Evolutionary conservation across 2,797 vertebrate genomes (phyloP), one percentile per base, ranked within the genome.

Genomic region (Melanotaenia trifasciata): DNA sequence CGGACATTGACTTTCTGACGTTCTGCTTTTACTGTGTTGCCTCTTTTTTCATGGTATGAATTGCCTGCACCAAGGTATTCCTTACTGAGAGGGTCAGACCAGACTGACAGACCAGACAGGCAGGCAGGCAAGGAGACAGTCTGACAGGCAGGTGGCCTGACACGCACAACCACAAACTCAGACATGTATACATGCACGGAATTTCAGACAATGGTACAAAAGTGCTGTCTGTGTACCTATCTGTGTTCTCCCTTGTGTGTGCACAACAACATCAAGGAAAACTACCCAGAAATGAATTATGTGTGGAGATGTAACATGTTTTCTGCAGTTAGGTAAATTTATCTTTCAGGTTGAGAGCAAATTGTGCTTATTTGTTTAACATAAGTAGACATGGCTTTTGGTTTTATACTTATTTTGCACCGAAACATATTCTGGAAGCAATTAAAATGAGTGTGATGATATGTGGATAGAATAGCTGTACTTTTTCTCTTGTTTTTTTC

Each of bases 141-240:
- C 86, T 87, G 89, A 91, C 82, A 85, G 73, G 65, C 82, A 69
- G 64, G 54, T 75, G 4, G 67, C 69, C 74, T 45, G 70, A 57
- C 77, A 71, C 53, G 64, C 71, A 65, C 67, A 61, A 45, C 61
- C 40, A 76, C 53, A 65, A 36, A 75, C 61, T 62, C 74, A 81
- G 63, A 70, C 77, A 86, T 56, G 67, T 70, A 70, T 74, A 74
- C 65, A 79, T 64, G 75, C 61, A 70, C 64, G 50, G 79, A 81
- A 80, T 88, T 87, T 85, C 85, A 91, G 84, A 90, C 86, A 91
- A 78, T 85, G 85, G 81, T 70, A 83, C 80, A 89, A 81, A 74
- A 75, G 76, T 38, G 24, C 64, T 73, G 78, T 73, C 67, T 72
- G 66, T 72, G 75, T 70, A 43, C 54, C 43, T 78, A 40, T 80